Base-by-base conservation (phyloP, 1,140 invertebrate genomes). In the Tribolium castaneum region DNA sequence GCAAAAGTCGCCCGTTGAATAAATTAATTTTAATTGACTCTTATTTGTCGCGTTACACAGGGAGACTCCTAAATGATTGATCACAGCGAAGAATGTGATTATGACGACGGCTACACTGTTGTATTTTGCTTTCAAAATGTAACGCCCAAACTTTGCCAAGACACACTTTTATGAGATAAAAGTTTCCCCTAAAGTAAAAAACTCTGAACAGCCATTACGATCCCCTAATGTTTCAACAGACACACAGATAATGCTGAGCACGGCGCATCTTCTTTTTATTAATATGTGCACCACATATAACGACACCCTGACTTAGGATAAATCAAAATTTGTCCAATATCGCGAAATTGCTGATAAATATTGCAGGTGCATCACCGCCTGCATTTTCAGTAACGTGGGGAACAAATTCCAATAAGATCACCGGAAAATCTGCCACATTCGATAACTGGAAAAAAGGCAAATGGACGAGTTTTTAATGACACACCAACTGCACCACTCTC, bases 271-370 rank as follows among this genome's bases (percentile, higher is more conserved):
- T 75, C 74, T 66, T 59, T 75, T 75, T 75, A 75, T 75, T 75
- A 79, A 79, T 73, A 79, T 79, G 75, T 72, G 70, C 74, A 71
- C 25, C 56, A 50, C 73, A 59, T 22, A 45, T 39, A 71, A 79
- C 73, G 72, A 79, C 78, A 76, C 78, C 66, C 74, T 52, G 19
- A 56, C 30, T 66, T 35, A 35, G 49, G 66, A 80, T 80, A 80
- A 80, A 80, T 80, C 78, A 80, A 77, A 80, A 80, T 80, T 80
- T 80, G 78, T 75, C 74, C 75, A 80, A 80, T 80, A 80, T 77
- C 22, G 52, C 19, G 51, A 77, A 75, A 75, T 78, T 75, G 76
- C 78, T 77, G 76, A 77, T 80, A 80, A 80, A 80, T 80, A 80
- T 80, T 77, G 75, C 56, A 77, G 75, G 75, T 77, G 78, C 75